These are phyloP conservation scores for Chromoteleia sp. DNA, from an alignment of 2,888 invertebrate species.

Conservation along the genomic window DNA sequence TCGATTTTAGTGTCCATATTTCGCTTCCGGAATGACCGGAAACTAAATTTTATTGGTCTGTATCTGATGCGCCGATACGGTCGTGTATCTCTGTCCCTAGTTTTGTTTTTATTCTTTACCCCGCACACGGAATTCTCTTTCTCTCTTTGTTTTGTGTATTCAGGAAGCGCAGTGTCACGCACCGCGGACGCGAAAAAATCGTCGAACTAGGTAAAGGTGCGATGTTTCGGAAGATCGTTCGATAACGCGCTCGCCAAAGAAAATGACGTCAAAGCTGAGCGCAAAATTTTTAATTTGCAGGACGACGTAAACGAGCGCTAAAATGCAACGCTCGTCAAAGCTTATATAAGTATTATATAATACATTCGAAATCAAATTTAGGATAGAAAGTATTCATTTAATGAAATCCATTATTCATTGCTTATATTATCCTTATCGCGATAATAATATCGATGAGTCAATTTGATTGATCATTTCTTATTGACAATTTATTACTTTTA, in stretches of 20 bases:
- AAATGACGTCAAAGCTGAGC: slow-evolving; percentile 29
- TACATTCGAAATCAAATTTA: too few relatives aligned
- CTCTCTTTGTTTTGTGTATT: slow-evolving; percentile 8
- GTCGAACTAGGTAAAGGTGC: slow-evolving; percentile 23
- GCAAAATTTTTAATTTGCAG: slow-evolving; percentile 33
- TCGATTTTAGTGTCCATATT: slow-evolving; percentile 49
- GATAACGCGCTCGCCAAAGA: slow-evolving; percentile 30
- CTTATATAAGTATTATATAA: too few relatives aligned
- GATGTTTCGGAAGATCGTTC: slow-evolving; percentile 10
- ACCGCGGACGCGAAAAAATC: slow-evolving; percentile 25
- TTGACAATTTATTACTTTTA: neutral
- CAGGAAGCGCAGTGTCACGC: slow-evolving; percentile 45
- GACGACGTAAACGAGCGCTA: too few relatives aligned
- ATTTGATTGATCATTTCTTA: too few relatives aligned
- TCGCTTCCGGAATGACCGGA: slow-evolving; percentile 43
- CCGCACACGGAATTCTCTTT: neutral
- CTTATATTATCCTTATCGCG: too few relatives aligned
- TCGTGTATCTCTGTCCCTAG: neutral
- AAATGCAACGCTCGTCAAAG: too few relatives aligned
- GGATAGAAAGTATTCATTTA: too few relatives aligned
- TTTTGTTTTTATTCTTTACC: neutral
- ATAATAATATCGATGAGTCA: too few relatives aligned
- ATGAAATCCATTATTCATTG: too few relatives aligned
- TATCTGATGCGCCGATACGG: slow-evolving; percentile 31
- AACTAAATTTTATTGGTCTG: slow-evolving; percentile 39